Percentiles rank a stretch among this genome's conserved stretches.
These are phyloP conservation scores for Dinoponera quadriceps DNA, from an alignment of 1,140 invertebrate genomes.

Conservation along the genomic window DNA sequence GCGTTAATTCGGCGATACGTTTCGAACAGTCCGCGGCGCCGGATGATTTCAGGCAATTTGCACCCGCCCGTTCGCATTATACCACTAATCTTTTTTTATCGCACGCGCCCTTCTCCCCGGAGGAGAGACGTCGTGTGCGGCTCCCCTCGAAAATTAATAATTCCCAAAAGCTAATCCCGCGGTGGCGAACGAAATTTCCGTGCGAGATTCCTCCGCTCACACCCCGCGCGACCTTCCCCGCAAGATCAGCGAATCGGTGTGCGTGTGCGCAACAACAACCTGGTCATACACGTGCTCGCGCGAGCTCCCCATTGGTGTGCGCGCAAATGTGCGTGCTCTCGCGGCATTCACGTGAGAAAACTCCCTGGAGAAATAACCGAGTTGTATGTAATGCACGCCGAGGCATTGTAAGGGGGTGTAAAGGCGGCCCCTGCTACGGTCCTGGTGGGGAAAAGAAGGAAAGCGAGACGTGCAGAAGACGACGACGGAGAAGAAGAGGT, in stretches of 20 bases:
- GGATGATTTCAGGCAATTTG: conserved; percentile 33
- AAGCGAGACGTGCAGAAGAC: conserved; percentile 45
- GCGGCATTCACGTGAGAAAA: conserved; percentile 81
- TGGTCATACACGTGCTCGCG: conserved; percentile 45
- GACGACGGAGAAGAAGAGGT: conserved; percentile 22
- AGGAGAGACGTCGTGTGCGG: neutral
- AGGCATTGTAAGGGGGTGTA: conserved; percentile 79
- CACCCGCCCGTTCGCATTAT: neutral
- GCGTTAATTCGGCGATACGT: neutral
- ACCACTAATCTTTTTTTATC: conserved; percentile 45
- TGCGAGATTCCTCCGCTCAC: conserved; percentile 40
- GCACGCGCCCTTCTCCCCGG: neutral
- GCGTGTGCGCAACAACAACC: conserved; percentile 50
- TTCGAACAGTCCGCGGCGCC: neutral
- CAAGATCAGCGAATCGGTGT: conserved; percentile 44
- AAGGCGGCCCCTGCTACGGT: conserved; percentile 31
- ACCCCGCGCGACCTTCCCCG: neutral
- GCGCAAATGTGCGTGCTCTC: conserved; percentile 73
- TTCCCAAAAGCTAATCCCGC: conserved; percentile 43
- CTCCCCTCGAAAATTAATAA: conserved; percentile 44
- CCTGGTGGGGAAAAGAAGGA: conserved; percentile 45
- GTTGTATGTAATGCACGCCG: conserved; percentile 81
- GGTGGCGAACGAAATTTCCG: conserved; percentile 21
- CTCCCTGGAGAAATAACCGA: conserved; percentile 83
- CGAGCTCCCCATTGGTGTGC: conserved; percentile 65